These are phyloP conservation scores for Caranx ignobilis DNA, from an alignment of 2,113 vertebrate genomes.

Conservation along the genomic window DNA sequence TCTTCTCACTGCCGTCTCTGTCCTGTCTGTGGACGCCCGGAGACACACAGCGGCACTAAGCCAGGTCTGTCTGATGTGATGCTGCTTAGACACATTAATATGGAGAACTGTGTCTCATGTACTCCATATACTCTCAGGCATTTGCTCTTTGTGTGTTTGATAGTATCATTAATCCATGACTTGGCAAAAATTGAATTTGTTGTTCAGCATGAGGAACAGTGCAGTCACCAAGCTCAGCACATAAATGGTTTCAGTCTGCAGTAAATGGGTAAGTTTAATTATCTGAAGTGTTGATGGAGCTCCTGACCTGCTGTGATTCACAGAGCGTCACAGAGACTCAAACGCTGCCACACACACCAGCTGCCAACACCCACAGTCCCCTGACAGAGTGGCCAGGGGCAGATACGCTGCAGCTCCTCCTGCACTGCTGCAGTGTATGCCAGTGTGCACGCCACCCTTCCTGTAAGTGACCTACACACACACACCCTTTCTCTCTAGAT, in stretches of 20 bases:
- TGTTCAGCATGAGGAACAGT: not conserved
- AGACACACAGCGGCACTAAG: not conserved
- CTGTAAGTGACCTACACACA: constrained; percentile 70
- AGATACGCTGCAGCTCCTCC: constrained; percentile 66
- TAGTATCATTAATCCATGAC: not conserved
- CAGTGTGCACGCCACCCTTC: constrained; percentile 78
- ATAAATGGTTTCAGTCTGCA: constrained; percentile 1
- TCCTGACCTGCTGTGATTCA: constrained; percentile 20
- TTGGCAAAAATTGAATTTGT: not conserved
- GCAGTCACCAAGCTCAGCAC: not conserved
- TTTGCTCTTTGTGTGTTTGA: not conserved
- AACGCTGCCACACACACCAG: constrained; percentile 4
- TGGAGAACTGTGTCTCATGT: not conserved
- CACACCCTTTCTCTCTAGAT: not conserved
- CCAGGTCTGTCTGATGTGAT: constrained; percentile 70
- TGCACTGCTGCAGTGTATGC: constrained; percentile 76
- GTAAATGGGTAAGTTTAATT: constrained; percentile 18
- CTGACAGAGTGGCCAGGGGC: constrained; percentile 12
- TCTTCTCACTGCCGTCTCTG: constrained; percentile 55
- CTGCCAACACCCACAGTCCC: constrained; percentile 30
- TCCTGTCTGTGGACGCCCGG: constrained; percentile 63
- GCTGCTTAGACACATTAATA: not conserved
- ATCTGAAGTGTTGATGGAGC: constrained; percentile 4
- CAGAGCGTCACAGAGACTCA: constrained; percentile 45
- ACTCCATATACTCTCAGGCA: not conserved